A percentile compares a stretch with the other conserved stretches of the same genome.
Evolutionary conservation across 2,113 vertebrate genomes (phyloP).

Genomic region (Leucopsar rothschildi): DNA sequence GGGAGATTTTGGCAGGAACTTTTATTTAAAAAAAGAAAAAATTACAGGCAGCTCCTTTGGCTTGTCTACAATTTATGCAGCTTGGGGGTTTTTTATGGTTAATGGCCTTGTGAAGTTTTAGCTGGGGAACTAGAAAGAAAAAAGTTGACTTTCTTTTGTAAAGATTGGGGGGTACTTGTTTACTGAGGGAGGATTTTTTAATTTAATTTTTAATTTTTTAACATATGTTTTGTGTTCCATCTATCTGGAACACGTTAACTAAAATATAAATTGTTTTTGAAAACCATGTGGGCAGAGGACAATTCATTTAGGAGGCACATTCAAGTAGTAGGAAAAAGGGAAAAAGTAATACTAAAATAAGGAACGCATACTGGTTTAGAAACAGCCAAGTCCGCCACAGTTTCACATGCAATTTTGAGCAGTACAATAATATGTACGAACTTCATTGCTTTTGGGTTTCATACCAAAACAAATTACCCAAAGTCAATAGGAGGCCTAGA

Average conservation of each 20-base stretch:
- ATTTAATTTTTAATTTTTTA: neutral
- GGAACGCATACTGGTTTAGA: neutral
- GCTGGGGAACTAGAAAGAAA: neutral
- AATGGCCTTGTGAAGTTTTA: neutral
- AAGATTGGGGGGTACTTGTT: neutral
- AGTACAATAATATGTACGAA: neutral
- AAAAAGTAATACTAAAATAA: neutral
- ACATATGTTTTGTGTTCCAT: conserved; percentile 39
- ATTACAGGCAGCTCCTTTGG: neutral
- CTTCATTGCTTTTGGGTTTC: neutral
- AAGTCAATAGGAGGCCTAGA: neutral
- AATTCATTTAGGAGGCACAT: neutral
- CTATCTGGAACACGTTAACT: conserved; percentile 74
- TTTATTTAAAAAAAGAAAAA: neutral
- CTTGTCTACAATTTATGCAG: neutral
- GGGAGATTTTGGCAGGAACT: neutral
- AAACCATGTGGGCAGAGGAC: conserved; percentile 17
- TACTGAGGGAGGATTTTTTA: neutral
- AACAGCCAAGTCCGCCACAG: neutral
- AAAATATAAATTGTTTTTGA: conserved; percentile 80
- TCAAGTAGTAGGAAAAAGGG: neutral
- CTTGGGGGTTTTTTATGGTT: neutral
- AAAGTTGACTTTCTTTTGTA: neutral
- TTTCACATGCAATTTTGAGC: neutral
- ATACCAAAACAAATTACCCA: neutral